Evolutionary conservation across 53 echinoderm and acorn worm genomes (phyloP), one percentile per base, ranked within the genome.

Genomic region (Actinopyga echinites): DNA sequence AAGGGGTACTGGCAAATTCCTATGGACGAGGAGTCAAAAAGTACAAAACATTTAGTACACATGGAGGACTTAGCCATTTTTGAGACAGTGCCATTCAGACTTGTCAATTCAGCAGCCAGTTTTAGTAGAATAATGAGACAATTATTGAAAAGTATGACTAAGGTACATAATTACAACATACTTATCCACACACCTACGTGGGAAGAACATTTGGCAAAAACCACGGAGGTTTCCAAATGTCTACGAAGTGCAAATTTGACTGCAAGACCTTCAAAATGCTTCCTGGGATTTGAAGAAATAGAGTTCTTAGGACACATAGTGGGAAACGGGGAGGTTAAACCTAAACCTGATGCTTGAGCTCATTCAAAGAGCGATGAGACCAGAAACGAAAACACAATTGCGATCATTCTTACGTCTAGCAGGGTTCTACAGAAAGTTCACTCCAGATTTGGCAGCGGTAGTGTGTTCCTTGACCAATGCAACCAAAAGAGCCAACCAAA

Each of bases 1-100:
- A 83, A 83, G 40, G 83, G 83, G 11, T 87, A 83, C 44, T 87
- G 87, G 87, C 87, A 87, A 30, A 82, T 87, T n/a, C n/a, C n/a
- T n/a, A n/a, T n/a, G n/a, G n/a, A n/a, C n/a, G n/a, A n/a, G n/a
- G n/a, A n/a, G n/a, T 34, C 9, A 42, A 83, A 5, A 81, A 87
- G 30, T 87, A 67, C 19, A 82, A 81, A 26, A 63, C 65, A 2
- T 87, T 87, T 55, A 42, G 66, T 6, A 82, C 82, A 32, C 81
- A 80, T 62, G 65, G 56, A n/a, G 11, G 87, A 82, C 2, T 63
- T 61, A 5, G 82, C 49, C 57, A 53, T 74, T 24, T 87, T 87
- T 56, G 15, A 54, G 11, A 61, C 65, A 4, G 83, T 87, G 88
- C 88, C 88, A 7, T 87, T 87, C 74, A 83, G n/a, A n/a, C n/a